Evolutionary conservation across 2,888 invertebrate genomes (phyloP).

Genomic region (Lepidocyrtoides sp.): DNA sequence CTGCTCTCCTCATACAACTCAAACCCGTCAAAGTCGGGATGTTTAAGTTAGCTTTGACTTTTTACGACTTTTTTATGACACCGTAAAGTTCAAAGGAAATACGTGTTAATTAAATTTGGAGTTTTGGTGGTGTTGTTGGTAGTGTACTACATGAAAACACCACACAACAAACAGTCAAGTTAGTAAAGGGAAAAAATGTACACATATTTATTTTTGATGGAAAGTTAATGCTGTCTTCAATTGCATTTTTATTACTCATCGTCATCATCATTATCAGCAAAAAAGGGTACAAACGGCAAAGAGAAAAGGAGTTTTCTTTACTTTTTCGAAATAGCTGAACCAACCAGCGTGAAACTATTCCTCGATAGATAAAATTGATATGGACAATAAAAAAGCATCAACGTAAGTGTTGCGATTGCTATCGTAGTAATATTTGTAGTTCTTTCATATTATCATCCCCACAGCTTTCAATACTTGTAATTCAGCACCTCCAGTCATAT

Average conservation of each 20-base stretch:
- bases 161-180: background rate
- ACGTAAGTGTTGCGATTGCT: background rate
- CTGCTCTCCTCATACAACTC: background rate
- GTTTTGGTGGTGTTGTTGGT: conserved; percentile 37
- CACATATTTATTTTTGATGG: conserved; percentile 40
- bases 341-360: conserved; percentile 25
- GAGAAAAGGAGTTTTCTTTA: background rate
- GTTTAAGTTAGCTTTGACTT: conserved; percentile 71
- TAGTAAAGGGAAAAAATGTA: conserved; percentile 30
- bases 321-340: background rate
- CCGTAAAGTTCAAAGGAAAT: conserved; percentile 78
- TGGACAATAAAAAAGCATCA: background rate
- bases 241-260: conserved; percentile 56
- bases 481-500: background rate
- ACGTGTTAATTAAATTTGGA: conserved; percentile 78
- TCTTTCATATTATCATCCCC: no score
- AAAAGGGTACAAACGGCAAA: background rate
- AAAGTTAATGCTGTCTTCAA: conserved; percentile 68
- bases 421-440: no score
- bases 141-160: conserved; percentile 26
- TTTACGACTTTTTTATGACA: conserved; percentile 78
- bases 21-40: conserved; percentile 53
- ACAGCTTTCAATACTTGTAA: background rate
- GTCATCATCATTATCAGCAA: background rate
- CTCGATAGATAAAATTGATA: conserved; percentile 6